Evolutionary conservation across 1,140 invertebrate species (phyloP), one percentile per base, ranked within the genome.

Genomic region (Cydia splendana): DNA sequence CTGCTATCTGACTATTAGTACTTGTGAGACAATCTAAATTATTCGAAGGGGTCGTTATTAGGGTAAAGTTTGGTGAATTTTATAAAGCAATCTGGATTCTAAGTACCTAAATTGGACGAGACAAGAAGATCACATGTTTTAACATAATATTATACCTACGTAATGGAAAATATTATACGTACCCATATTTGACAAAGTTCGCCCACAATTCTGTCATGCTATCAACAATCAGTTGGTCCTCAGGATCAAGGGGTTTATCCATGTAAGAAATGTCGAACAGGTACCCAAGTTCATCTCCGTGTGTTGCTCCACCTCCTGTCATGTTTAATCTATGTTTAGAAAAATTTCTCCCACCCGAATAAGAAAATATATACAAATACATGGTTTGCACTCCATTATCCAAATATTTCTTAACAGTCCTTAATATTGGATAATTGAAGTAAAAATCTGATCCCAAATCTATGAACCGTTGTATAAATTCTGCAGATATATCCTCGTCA

Each of bases 141-240:
- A 51, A 15, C 4, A 51, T 51, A 51, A 51, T 15, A 3, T 24
- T 24, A 24, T 24, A 24, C 1, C 42, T 10, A n/a, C 4, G 13
- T n/a, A n/a, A n/a, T n/a, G n/a, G 5, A 53, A 18, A n/a, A 15
- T 30, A 15, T 69, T 71, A 3, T 74, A 79, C 80, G 69, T 76
- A 87, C 86, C 83, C 77, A 65, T 78, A 84, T 82, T 88, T 88
- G 7, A 80, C 83, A 48, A 88, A 88, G 69, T 88, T 88, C 9
- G 83, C 79, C 85, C 85, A 88, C 74, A 88, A 77, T 34, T 80
- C 84, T 9, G 85, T 88, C 74, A 88, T 83, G 28, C 79, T 73
- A 75, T 88, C 80, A 69, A 86, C 79, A 6, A 83, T 81, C 13
- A 82, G 28, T 65, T 83, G 81, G 71, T 87, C 82, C 65, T 81